A percentile compares a stretch with the other conserved stretches of the same genome.
phyloP scores from a whole-genome alignment of 2,888 invertebrate genomes.

The Stenodera caucasica region DNA sequence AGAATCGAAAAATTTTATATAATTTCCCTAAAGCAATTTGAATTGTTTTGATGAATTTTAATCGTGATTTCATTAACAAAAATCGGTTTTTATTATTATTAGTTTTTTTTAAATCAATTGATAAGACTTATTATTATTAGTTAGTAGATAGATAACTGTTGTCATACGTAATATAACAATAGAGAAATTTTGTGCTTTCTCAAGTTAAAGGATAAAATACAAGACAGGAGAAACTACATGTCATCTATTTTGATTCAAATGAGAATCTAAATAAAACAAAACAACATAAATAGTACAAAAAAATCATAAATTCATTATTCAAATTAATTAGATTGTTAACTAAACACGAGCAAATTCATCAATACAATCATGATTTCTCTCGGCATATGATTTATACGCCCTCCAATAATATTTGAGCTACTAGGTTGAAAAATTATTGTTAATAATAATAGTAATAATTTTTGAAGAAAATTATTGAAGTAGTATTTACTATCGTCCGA shows the following conservation, averaged over 20 bases:
- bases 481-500: too few species aligned
- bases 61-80: too few species aligned
- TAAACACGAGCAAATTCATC: neutral
- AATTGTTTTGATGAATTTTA: conserved; percentile 4
- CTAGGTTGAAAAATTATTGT: neutral
- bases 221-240: conserved; percentile 23
- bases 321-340: neutral
- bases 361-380: conserved; percentile 3
- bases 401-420: conserved; percentile 5
- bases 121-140: conserved; percentile 1
- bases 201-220: conserved; percentile 20
- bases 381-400: conserved; percentile 10
- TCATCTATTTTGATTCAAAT: conserved; percentile 14
- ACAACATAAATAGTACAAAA: neutral
- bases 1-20: conserved; percentile 9
- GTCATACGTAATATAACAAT: conserved; percentile 15
- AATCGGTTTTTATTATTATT: neutral
- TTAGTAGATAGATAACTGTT: neutral
- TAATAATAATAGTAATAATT: neutral
- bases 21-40: conserved; percentile 10
- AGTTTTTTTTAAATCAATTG: neutral
- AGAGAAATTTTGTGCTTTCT: conserved; percentile 26
- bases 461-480: neutral
- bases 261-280: conserved; percentile 6
- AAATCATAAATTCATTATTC: too few species aligned